Conservation (phyloP, 2,888 invertebrate genomes). For the Neria commutata region DNA sequence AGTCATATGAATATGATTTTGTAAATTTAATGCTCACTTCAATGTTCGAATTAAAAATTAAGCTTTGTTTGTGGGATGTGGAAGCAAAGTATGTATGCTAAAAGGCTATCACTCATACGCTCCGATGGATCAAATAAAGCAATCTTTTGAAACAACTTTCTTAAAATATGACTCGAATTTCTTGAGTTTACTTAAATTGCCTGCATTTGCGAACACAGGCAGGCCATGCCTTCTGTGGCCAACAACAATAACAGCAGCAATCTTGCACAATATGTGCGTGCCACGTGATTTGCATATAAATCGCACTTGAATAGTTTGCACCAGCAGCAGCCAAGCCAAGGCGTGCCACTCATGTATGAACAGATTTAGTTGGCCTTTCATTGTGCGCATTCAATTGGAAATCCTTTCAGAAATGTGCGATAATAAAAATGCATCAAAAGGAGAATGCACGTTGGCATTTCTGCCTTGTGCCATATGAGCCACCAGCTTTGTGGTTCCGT, state of each 20-base stretch:
- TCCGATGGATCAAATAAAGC: not conserved
- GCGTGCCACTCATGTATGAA: not conserved
- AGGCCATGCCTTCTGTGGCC: too few species aligned
- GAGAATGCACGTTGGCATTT: not conserved
- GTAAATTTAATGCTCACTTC: too few species aligned
- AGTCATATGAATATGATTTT: too few species aligned
- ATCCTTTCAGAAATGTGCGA: conserved; percentile 1
- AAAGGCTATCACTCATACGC: conserved; percentile 1
- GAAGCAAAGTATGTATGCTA: too few species aligned
- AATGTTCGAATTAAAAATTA: too few species aligned
- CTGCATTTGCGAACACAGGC: not conserved
- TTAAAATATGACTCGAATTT: not conserved
- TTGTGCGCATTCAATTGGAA: not conserved
- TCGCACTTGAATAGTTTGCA: too few species aligned
- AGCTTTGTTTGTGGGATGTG: too few species aligned
- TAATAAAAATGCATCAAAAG: conserved; percentile 1
- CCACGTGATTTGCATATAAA: not conserved
- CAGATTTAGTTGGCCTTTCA: not conserved
- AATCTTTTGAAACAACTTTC: not conserved
- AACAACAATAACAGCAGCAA: too few species aligned
- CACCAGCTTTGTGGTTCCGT: too few species aligned
- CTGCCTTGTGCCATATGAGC: too few species aligned
- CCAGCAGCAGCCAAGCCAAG: not conserved
- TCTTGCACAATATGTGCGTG: too few species aligned
- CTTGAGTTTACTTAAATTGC: not conserved